These are phyloP conservation scores for Leptonema lineaticorne DNA, from an alignment of 1,140 invertebrate species.

Conservation along the genomic window DNA sequence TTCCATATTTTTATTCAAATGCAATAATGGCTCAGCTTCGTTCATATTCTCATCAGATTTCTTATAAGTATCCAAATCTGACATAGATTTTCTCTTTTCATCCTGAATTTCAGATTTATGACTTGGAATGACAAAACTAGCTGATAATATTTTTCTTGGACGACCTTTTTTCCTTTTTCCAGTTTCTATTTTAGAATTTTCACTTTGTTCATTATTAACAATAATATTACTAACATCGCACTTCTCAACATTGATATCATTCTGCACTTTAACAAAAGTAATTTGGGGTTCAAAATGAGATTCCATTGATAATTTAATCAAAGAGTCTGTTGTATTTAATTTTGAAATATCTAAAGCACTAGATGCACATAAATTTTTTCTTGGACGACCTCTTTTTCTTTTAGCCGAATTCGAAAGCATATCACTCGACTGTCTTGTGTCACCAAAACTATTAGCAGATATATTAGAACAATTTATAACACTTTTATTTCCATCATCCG, in stretches of 20 bases:
- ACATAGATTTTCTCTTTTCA: conserved; percentile 46
- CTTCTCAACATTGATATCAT: neutral
- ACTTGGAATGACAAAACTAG: conserved; percentile 44
- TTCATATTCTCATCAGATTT: conserved; percentile 48
- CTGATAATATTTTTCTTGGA: conserved; percentile 48
- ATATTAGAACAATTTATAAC: neutral
- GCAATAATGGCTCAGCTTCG: conserved; percentile 52
- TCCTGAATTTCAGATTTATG: conserved; percentile 36
- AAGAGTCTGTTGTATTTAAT: neutral
- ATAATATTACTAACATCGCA: neutral
- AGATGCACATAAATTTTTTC: conserved; percentile 19
- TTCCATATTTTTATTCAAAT: conserved; percentile 49
- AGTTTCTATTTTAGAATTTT: neutral
- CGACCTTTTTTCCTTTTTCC: conserved; percentile 35
- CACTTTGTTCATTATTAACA: neutral
- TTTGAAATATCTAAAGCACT: neutral
- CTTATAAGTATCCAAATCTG: conserved; percentile 42
- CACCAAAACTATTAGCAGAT: too few species aligned
- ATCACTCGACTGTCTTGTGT: too few species aligned
- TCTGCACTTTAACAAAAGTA: neutral
- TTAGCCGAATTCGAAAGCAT: conserved; percentile 30
- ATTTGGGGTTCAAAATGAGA: neutral
- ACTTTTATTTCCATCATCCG: neutral
- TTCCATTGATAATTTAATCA: neutral
- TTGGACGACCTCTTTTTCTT: conserved; percentile 36